These are phyloP conservation scores for Dione juno DNA, from an alignment of 2,888 invertebrate species.

Conservation along the genomic window DNA sequence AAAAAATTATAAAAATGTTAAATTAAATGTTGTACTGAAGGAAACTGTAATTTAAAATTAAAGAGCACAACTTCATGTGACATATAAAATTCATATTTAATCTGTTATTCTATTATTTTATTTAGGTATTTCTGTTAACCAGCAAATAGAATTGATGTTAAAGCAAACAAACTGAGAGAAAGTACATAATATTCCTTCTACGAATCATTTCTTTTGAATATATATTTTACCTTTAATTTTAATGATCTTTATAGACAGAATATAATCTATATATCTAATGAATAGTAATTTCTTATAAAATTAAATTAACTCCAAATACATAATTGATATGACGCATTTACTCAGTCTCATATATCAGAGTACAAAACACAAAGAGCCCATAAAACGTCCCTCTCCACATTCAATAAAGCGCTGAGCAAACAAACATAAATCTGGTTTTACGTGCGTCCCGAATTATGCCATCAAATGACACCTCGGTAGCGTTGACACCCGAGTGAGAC, in stretches of 20 bases:
- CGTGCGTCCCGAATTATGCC: conserved; percentile 73
- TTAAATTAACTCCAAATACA: conserved; percentile 15
- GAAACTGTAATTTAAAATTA: too few species aligned
- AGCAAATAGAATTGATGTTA: too few species aligned
- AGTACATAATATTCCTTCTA: too few species aligned
- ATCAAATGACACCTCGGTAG: conserved; percentile 68
- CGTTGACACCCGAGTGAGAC: conserved; percentile 63
- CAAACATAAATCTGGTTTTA: conserved; percentile 72
- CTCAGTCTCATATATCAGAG: conserved; percentile 35
- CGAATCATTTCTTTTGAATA: background rate
- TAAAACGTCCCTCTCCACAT: conserved; percentile 73
- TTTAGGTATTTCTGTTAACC: too few species aligned
- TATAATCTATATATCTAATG: background rate
- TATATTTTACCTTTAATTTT: background rate
- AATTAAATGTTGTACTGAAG: too few species aligned
- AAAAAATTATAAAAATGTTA: too few species aligned
- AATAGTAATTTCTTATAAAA: background rate
- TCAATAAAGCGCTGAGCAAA: conserved; percentile 72
- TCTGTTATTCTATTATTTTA: too few species aligned
- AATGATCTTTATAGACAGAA: background rate
- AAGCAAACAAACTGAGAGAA: too few species aligned
- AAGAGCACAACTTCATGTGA: too few species aligned
- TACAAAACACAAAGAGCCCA: conserved; percentile 54
- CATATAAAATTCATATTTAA: too few species aligned
- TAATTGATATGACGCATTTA: conserved; percentile 41